These are phyloP conservation scores for Brevimyrus niger DNA, from an alignment of 2,113 vertebrate genomes.

Conservation along the genomic window DNA sequence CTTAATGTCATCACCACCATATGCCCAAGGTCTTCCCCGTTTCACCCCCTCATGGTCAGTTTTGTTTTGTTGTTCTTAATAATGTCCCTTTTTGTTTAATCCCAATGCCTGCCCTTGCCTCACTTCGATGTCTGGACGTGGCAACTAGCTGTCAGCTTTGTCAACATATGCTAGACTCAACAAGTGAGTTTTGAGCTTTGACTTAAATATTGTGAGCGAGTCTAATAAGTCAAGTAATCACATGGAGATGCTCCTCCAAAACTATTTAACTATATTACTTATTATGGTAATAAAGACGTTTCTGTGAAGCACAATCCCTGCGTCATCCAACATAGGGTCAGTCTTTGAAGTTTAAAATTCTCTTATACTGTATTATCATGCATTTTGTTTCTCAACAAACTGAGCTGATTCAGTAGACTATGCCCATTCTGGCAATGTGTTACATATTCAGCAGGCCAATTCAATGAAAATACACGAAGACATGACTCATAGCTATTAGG, in stretches of 20 bases:
- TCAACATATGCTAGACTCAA: background rate
- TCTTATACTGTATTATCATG: background rate
- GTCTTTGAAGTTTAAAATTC: background rate
- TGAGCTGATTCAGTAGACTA: background rate
- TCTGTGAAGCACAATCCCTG: background rate
- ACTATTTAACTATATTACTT: no score
- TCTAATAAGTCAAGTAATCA: background rate
- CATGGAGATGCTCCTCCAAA: background rate
- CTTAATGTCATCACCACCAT: no score
- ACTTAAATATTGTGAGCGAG: background rate
- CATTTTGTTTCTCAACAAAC: background rate
- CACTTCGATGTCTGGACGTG: no score
- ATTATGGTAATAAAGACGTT: background rate
- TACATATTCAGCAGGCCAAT: background rate
- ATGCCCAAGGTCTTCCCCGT: no score
- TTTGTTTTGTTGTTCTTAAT: no score
- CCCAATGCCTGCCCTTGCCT: no score
- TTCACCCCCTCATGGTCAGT: no score
- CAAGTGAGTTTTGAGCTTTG: background rate
- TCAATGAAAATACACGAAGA: background rate
- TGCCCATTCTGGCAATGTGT: background rate
- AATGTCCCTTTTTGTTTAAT: no score
- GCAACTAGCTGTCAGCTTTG: background rate
- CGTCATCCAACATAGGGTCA: background rate
- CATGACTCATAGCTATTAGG: background rate